These are phyloP conservation scores for Agapetus fuscipes DNA, from an alignment of 2,888 invertebrate species.

Conservation along the genomic window DNA sequence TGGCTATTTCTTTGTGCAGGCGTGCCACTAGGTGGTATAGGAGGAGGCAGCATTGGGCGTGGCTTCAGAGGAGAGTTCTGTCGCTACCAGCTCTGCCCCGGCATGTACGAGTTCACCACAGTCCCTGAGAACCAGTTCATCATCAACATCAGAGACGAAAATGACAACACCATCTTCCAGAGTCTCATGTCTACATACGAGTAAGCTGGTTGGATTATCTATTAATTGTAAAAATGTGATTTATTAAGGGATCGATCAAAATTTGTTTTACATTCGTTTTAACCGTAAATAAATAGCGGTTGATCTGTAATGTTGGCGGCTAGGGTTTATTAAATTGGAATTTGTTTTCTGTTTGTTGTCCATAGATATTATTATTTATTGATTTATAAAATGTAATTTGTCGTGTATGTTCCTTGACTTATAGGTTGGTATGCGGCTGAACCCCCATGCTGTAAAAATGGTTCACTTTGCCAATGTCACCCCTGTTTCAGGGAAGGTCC, in stretches of 20 bases:
- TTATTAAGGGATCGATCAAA: not conserved
- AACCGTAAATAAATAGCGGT: not conserved
- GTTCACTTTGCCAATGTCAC: too few relatives aligned
- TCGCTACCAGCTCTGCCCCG: conserved; percentile 81
- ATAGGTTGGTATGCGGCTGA: too few relatives aligned
- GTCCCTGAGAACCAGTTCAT: conserved; percentile 86
- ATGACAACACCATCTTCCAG: conserved; percentile 62
- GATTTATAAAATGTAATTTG: too few relatives aligned
- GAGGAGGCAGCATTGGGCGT: conserved; percentile 68
- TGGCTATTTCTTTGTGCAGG: conserved; percentile 40
- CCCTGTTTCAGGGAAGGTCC: too few relatives aligned
- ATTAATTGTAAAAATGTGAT: not conserved
- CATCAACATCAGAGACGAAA: conserved; percentile 65
- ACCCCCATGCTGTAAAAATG: too few relatives aligned
- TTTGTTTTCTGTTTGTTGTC: too few relatives aligned
- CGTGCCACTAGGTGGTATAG: conserved; percentile 45
- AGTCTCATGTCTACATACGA: conserved; percentile 66
- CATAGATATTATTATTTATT: too few relatives aligned
- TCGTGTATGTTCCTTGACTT: too few relatives aligned
- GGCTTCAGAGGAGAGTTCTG: conserved; percentile 92
- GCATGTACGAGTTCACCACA: conserved; percentile 76
- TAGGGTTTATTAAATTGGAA: too few relatives aligned
- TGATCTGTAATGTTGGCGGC: too few relatives aligned
- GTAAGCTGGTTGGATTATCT: conserved; percentile 43
- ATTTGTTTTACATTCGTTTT: conserved; percentile 1